Evolutionary conservation across 2,113 vertebrate species (phyloP), one percentile per base, ranked within the genome.

Genomic region (Paramormyrops kingsleyae): DNA sequence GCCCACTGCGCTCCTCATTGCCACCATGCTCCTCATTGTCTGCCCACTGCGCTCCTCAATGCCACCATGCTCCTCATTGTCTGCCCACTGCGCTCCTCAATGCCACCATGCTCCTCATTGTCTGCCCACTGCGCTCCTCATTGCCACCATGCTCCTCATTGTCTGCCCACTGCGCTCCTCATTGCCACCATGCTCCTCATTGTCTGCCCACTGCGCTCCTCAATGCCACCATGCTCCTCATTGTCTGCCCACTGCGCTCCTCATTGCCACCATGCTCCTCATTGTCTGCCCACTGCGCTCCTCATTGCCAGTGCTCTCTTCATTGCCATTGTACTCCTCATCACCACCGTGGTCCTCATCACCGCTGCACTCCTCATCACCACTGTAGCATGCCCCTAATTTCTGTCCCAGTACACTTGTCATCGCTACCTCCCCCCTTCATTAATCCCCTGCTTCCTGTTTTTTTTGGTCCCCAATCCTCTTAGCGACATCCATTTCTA

Each of bases 391-490:
- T 62, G 59, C 59, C 8, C 24, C 24, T 62, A 62, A 62, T 62
- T 62, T 24, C 24, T 62, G 8, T 8, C 24, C 59, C 59, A 62
- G 59, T 62, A n/a, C 59, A n/a, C 24, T 62, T 27, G n/a, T 27
- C n/a, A 50, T 59, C 19, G 1, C 35, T n/a, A 5, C 15, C 85
- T 1, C 0, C 44, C 83, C 1, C 74, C 13, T 83, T 24, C 46
- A 62, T 50, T 74, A 62, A 86, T 70, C 89, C 46, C 42, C 21
- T 46, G 9, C 44, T 87, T 87, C 62, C 39, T 85, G 50, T 87
- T 92, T 90, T 92, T 90, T 90, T 44, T 70, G 50, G 90, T 91
- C 74, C 66, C n/a, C 66, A 88, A 92, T 92, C 92, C 92, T 90
- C 90, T 91, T 91, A 92, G 49, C 84, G 4, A 27, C 90, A 84